phyloP scores from a whole-genome alignment of 2,797 vertebrate species.

The Podarcis lilfordi region DNA sequence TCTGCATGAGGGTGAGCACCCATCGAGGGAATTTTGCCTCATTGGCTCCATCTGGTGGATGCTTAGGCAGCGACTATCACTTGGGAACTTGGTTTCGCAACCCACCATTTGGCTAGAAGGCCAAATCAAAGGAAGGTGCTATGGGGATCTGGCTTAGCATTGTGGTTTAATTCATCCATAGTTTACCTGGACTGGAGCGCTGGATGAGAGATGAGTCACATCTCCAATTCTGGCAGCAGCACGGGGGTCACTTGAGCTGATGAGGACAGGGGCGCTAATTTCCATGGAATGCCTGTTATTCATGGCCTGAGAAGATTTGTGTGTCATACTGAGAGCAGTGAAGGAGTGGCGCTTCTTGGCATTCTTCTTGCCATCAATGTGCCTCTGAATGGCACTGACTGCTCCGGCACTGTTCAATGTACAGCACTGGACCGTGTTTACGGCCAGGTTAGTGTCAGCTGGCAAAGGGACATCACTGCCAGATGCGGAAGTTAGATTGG shows the following conservation, averaged over 20 bases:
- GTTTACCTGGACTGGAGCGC: constrained; percentile 84
- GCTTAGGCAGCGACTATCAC: neutral
- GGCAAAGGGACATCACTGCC: constrained; percentile 68
- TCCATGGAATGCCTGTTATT: constrained; percentile 99
- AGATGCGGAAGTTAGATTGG: constrained; percentile 64
- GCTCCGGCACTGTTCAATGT: constrained; percentile 79
- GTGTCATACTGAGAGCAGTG: constrained; percentile 93
- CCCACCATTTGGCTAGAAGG: neutral
- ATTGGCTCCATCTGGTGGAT: neutral
- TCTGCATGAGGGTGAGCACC: too few relatives aligned
- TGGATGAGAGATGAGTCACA: constrained; percentile 83
- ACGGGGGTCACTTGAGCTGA: constrained; percentile 96
- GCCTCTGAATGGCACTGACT: constrained; percentile 80
- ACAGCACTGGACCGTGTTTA: constrained; percentile 75
- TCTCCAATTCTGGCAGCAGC: constrained; percentile 92
- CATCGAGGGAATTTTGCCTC: neutral
- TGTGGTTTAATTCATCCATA: constrained; percentile 21
- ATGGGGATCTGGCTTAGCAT: neutral
- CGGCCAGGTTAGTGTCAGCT: constrained; percentile 77
- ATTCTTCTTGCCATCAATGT: constrained; percentile 93
- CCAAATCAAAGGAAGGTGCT: neutral
- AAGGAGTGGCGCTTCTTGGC: constrained; percentile 98
- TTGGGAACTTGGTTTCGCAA: neutral
- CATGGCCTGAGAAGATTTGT: constrained; percentile 89
- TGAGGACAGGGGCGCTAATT: constrained; percentile 95